Evolutionary conservation across 2,797 vertebrate genomes (phyloP).

Genomic region (Lacerta agilis): DNA sequence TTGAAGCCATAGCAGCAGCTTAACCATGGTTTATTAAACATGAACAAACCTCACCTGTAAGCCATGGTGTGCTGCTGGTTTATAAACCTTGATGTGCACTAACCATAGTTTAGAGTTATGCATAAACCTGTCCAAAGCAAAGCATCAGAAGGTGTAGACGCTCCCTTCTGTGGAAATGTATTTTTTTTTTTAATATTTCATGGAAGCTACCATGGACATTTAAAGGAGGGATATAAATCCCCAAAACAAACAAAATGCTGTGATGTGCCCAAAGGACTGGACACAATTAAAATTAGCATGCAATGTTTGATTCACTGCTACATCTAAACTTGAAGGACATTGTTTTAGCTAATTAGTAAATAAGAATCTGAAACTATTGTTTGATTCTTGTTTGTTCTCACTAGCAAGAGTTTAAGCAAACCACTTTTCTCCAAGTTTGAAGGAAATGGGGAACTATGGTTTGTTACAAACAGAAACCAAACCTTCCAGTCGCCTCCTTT

Average conservation of each 20-base stretch:
- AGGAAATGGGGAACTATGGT: background rate
- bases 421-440: background rate
- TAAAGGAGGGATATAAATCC: background rate
- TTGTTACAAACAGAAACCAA: no score
- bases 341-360: no score
- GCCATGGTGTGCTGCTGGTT: no score
- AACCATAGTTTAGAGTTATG: no score
- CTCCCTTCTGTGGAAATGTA: background rate
- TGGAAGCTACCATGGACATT: background rate
- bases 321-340: background rate
- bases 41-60: no score
- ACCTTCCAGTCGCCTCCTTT: background rate
- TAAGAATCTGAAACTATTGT: background rate
- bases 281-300: background rate
- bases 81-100: no score
- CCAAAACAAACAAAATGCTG: background rate
- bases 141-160: background rate
- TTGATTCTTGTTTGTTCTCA: background rate
- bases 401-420: background rate
- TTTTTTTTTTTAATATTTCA: background rate
- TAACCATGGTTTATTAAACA: no score
- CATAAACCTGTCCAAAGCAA: no score
- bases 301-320: background rate
- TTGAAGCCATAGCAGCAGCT: no score
- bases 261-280: background rate